Percentiles rank a stretch among this genome's conserved stretches.
These are phyloP conservation scores for Lypha dubia DNA, from an alignment of 2,888 invertebrate genomes.

Conservation along the genomic window DNA sequence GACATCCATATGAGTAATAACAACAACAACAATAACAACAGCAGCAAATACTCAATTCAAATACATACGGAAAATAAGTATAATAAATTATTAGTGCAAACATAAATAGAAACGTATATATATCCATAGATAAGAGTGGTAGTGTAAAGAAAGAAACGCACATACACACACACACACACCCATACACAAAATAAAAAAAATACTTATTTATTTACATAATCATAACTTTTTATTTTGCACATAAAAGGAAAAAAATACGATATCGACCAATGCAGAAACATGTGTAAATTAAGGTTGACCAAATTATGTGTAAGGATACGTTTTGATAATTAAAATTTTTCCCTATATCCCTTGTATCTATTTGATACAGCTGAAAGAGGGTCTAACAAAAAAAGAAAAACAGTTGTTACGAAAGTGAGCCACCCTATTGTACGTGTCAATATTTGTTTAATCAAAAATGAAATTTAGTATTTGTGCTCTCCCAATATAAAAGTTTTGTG, in stretches of 20 bases:
- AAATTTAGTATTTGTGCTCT: background rate
- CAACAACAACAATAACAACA: conserved; percentile 49
- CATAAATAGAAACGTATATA: conserved; percentile 22
- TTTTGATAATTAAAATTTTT: no score
- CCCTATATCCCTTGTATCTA: no score
- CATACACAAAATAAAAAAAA: conserved; percentile 27
- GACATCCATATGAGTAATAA: conserved; percentile 50
- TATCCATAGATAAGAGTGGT: background rate
- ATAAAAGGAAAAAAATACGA: conserved; percentile 20
- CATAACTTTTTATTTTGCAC: conserved; percentile 29
- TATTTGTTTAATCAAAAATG: background rate
- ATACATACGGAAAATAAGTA: conserved; percentile 11
- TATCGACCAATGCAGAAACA: background rate
- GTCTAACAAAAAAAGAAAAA: no score
- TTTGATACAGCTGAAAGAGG: no score
- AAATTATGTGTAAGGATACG: no score
- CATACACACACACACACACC: no score
- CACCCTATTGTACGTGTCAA: background rate
- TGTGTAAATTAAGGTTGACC: background rate
- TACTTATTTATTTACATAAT: conserved; percentile 52
- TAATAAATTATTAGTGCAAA: conserved; percentile 56
- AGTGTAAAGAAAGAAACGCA: background rate
- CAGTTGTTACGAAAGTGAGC: no score
- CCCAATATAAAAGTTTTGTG: background rate
- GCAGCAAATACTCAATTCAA: conserved; percentile 41